Conservation (phyloP, 2,888 invertebrate species). For the Coronaproctus castanopsis region DNA sequence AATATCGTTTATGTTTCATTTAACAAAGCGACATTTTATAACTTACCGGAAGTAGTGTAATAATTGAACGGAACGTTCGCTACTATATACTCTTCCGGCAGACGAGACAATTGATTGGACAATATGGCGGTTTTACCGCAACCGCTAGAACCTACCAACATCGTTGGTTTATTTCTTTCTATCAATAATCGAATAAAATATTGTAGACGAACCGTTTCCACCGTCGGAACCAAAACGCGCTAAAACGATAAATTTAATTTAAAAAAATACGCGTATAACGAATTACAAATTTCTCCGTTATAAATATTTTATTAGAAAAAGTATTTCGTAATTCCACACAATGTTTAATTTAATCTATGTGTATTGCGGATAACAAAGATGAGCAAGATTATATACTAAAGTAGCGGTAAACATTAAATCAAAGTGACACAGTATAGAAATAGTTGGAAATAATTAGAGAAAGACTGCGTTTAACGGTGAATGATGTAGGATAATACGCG, state of each 20-base stretch:
- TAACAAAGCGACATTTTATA: too few relatives aligned
- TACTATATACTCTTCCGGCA: constrained; percentile 51
- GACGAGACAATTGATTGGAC: constrained; percentile 50
- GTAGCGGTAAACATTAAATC: too few relatives aligned
- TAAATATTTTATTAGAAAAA: background rate
- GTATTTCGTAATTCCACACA: too few relatives aligned
- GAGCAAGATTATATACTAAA: too few relatives aligned
- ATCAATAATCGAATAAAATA: constrained; percentile 76
- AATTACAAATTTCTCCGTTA: background rate
- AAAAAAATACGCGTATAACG: background rate
- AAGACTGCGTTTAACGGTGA: too few relatives aligned
- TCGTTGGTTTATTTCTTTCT: constrained; percentile 55
- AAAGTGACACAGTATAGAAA: too few relatives aligned
- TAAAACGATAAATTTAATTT: constrained; percentile 24
- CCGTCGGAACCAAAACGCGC: constrained; percentile 67
- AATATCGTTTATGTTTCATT: too few relatives aligned
- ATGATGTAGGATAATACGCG: too few relatives aligned
- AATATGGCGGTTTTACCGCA: constrained; percentile 86
- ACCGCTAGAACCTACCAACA: constrained; percentile 77
- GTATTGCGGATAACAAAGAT: too few relatives aligned
- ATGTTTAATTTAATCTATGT: too few relatives aligned
- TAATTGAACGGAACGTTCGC: constrained; percentile 86
- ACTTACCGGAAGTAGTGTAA: constrained; percentile 64
- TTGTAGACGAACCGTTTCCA: constrained; percentile 67
- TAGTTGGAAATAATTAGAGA: too few relatives aligned